These are phyloP conservation scores for Plebejus melissa DNA, from an alignment of 2,888 invertebrate genomes.

Conservation along the genomic window DNA sequence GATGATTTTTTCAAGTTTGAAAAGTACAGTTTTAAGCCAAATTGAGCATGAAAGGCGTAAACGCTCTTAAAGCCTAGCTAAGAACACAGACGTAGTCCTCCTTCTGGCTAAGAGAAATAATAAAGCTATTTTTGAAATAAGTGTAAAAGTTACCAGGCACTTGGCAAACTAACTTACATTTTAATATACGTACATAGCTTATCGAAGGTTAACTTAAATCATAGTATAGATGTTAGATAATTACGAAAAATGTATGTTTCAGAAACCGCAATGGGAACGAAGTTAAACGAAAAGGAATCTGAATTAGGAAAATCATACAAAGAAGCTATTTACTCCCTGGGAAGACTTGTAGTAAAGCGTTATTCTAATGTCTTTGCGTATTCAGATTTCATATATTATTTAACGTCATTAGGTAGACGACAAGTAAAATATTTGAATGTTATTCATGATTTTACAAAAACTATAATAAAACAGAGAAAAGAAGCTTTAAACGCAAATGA, in stretches of 20 bases:
- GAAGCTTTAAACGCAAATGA: constrained; percentile 49
- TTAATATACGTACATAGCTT: background rate
- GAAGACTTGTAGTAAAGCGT: constrained; percentile 57
- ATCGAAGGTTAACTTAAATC: background rate
- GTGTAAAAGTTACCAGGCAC: no score
- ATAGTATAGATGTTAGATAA: background rate
- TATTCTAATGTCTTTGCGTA: constrained; percentile 78
- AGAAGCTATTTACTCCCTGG: constrained; percentile 72
- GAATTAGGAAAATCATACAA: constrained; percentile 74
- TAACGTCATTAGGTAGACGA: constrained; percentile 66
- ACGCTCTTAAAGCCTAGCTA: no score
- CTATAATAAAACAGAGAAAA: constrained; percentile 38
- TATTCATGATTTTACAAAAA: constrained; percentile 54
- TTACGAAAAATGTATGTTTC: constrained; percentile 33
- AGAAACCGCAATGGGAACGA: constrained; percentile 86
- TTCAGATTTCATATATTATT: constrained; percentile 73
- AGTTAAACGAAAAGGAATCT: constrained; percentile 60
- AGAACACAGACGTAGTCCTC: no score
- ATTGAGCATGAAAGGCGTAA: no score
- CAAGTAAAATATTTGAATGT: constrained; percentile 60
- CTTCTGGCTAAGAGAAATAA: no score
- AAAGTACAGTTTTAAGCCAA: no score
- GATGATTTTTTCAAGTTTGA: no score
- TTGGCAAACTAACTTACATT: no score
- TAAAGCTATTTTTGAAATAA: no score